Evolutionary conservation across 2,797 vertebrate genomes (phyloP).

Genomic region (Anguilla megastoma): DNA sequence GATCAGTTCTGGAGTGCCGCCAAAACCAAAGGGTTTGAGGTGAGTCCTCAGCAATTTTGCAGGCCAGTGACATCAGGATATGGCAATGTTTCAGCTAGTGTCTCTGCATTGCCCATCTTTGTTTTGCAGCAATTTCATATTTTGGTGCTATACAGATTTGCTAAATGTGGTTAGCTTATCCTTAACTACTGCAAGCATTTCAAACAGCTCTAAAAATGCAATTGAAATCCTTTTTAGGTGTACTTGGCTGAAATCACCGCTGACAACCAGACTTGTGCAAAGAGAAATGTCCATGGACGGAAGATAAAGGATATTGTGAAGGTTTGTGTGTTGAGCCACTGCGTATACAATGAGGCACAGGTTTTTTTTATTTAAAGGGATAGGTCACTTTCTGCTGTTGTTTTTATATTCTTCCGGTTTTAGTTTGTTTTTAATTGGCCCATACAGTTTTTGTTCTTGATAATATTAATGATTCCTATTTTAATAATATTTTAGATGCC

Average conservation of each 20-base stretch:
- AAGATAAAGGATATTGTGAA: constrained; percentile 90
- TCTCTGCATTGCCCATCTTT: not conserved
- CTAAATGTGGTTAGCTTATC: not conserved
- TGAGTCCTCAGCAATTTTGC: constrained; percentile 53
- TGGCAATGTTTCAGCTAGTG: not conserved
- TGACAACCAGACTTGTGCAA: constrained; percentile 91
- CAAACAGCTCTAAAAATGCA: not conserved
- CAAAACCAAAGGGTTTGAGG: constrained; percentile 99
- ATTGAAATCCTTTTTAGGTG: constrained; percentile 72
- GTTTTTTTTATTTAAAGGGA: not conserved
- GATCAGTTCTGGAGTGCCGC: constrained; percentile 99
- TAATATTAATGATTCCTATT: no score
- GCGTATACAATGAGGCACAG: not conserved
- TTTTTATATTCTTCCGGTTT: not conserved
- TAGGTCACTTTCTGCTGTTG: not conserved
- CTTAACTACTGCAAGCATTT: not conserved
- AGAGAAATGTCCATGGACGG: constrained; percentile 93
- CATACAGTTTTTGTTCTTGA: no score
- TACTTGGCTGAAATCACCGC: constrained; percentile 95
- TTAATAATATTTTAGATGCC: no score
- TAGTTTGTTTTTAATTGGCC: no score
- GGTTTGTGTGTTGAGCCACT: constrained; percentile 69
- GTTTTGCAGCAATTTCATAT: not conserved
- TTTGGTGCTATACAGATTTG: not conserved
- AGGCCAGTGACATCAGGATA: not conserved